Evolutionary conservation across 1,140 invertebrate genomes (phyloP).

Genomic region (Zaprionus vittiger): DNA sequence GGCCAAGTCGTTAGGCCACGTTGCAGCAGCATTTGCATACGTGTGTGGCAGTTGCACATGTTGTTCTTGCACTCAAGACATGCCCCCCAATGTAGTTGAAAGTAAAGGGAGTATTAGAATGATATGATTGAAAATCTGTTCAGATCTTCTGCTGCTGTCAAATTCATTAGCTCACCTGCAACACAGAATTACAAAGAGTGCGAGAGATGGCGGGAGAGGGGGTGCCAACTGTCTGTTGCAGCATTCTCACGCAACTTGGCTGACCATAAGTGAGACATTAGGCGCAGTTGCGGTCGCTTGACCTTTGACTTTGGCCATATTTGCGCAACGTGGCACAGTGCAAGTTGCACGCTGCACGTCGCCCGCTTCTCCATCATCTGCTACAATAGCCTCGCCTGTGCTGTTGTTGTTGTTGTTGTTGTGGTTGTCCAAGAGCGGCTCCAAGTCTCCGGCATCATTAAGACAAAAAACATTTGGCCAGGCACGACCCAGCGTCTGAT

Average conservation of each 20-base stretch:
- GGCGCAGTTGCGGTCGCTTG: constrained; percentile 67
- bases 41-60: constrained; percentile 11
- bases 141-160: background rate
- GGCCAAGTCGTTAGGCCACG: constrained; percentile 44
- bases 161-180: background rate
- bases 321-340: constrained; percentile 56
- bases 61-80: background rate
- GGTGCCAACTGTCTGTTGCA: constrained; percentile 7
- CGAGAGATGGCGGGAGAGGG: background rate
- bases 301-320: constrained; percentile 74
- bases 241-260: constrained; percentile 62
- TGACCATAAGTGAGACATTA: constrained; percentile 76
- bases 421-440: constrained; percentile 27
- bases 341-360: background rate
- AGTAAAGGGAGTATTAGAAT: background rate
- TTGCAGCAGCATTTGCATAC: constrained; percentile 16
- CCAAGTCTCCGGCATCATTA: constrained; percentile 66
- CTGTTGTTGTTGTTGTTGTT: background rate
- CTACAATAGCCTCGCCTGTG: background rate
- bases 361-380: background rate
- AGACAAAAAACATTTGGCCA: constrained; percentile 78
- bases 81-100: background rate
- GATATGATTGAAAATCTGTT: background rate
- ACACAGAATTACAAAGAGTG: background rate
- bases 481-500: constrained; percentile 75